Conservation (phyloP, 2,797 vertebrate genomes). For the Coranthus polyacanthus region DNA sequence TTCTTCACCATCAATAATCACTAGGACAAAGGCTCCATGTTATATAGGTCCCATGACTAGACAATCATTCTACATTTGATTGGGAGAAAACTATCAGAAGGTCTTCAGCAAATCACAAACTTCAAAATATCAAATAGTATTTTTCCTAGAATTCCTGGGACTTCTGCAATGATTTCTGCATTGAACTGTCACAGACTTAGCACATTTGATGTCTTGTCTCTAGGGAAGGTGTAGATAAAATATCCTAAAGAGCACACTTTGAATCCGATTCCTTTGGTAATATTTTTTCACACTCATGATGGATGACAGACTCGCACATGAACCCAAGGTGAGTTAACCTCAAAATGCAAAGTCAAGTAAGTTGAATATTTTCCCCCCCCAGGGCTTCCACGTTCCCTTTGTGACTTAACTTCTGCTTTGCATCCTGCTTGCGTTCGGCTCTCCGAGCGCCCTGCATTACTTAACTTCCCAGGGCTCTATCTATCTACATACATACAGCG, state of each 20-base stretch:
- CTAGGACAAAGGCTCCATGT: no score
- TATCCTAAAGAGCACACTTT: constrained; percentile 8
- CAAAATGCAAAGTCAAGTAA: constrained; percentile 41
- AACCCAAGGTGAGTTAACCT: constrained; percentile 41
- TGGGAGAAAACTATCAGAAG: no score
- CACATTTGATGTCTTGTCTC: constrained; percentile 5
- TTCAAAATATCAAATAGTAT: no score
- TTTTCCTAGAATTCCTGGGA: neutral
- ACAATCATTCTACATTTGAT: no score
- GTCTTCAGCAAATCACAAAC: no score
- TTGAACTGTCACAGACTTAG: neutral
- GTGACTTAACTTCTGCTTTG: constrained; percentile 63
- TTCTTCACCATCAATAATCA: no score
- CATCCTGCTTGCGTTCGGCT: constrained; percentile 47
- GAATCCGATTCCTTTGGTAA: constrained; percentile 18
- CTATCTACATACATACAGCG: constrained; percentile 64
- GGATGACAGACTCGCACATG: neutral
- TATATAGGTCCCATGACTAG: no score
- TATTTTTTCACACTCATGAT: neutral
- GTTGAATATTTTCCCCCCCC: constrained; percentile 18
- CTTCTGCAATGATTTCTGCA: constrained; percentile 8
- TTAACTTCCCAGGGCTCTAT: constrained; percentile 63
- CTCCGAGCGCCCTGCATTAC: constrained; percentile 55
- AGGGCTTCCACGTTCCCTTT: constrained; percentile 41
- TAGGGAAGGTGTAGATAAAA: neutral